Evolutionary conservation across 23 tunicate genomes (phyloP), one percentile per base, ranked within the genome.

Genomic region (Trididemnum clinides): DNA sequence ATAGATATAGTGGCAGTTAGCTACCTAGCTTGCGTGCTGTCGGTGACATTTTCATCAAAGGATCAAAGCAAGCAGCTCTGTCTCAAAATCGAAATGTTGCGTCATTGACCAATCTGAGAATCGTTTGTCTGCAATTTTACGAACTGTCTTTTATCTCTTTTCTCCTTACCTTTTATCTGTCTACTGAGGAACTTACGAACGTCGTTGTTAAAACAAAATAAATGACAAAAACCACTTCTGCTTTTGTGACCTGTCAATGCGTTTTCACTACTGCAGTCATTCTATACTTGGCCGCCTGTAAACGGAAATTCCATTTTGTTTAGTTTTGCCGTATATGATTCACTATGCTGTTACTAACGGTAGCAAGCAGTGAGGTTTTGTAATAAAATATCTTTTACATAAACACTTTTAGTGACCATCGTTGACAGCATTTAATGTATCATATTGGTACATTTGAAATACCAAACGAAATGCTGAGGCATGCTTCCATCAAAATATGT

Each of bases 151-250:
- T 73, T 28, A 37, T 73, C 80, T 73, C 57, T 39, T 37, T 39
- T 73, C 57, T 73, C 80, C 57, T 73, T 4, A 73, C 80, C 22
- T 20, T 32, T 39, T 73, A 73, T 37, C 75, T 73, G 80, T 73
- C 80, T 73, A 57, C 30, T 12, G 26, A 73, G 80, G 80, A 73
- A 73, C 80, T 69, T 7, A 6, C 31, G 38, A 5, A 29, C 76
- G 6, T 10, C 22, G 66, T 59, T 28, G 66, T 28, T n/a, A 7
- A 59, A 59, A 59, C 22, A 59, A 19, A 59, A 59, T 59, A 59
- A 59, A 59, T 59, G n/a, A n/a, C n/a, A n/a, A n/a, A 59, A 59
- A 59, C 15, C 54, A 44, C 54, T 44, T 44, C 15, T 10, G 54
- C 12, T 44, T 44, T 12, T 22, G 22, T 62, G 22, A 62, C 27